Percentiles rank a stretch among this genome's conserved stretches.
Evolutionary conservation across 2,888 invertebrate genomes (phyloP).

Genomic region (Buathra laborator): DNA sequence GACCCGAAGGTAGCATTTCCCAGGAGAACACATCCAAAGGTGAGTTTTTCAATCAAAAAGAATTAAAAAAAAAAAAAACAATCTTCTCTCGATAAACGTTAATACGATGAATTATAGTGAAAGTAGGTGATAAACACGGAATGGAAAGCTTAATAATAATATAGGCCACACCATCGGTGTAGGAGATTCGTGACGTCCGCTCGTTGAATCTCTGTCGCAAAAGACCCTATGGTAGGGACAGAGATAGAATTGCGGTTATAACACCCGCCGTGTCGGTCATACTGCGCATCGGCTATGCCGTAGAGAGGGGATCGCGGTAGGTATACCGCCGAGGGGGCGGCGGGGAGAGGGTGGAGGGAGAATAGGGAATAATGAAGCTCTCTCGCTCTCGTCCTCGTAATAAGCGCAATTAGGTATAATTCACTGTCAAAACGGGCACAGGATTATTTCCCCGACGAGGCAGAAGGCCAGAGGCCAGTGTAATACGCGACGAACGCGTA

Average conservation of each 20-base stretch:
- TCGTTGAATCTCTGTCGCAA: slow-evolving; percentile 39
- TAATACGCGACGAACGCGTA: slow-evolving; percentile 8
- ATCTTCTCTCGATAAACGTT: slow-evolving; percentile 9
- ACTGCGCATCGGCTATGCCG: slow-evolving; percentile 29
- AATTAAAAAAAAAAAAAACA: background rate
- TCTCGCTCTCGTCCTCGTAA: slow-evolving; percentile 75
- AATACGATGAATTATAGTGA: slow-evolving; percentile 27
- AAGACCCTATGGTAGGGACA: background rate
- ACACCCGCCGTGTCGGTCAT: slow-evolving; percentile 11
- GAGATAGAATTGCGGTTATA: slow-evolving; percentile 28
- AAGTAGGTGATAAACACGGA: slow-evolving; percentile 29
- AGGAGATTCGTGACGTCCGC: slow-evolving; percentile 34
- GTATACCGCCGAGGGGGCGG: background rate
- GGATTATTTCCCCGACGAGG: slow-evolving; percentile 77
- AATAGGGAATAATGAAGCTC: slow-evolving; percentile 79
- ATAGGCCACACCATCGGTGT: slow-evolving; percentile 1
- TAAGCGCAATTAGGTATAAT: slow-evolving; percentile 81
- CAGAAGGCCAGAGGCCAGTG: slow-evolving; percentile 42
- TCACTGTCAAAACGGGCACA: slow-evolving; percentile 78
- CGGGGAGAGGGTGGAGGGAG: slow-evolving; percentile 57
- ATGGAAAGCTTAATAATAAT: slow-evolving; percentile 52
- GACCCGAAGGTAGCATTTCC: slow-evolving; percentile 99
- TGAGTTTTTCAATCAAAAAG: slow-evolving; percentile 86
- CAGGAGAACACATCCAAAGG: slow-evolving; percentile 99
- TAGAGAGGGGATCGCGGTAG: background rate